Percentiles rank a stretch among this genome's conserved stretches.
These are phyloP conservation scores for Tetramorium simillimum DNA, from an alignment of 1,140 invertebrate species.

Conservation along the genomic window DNA sequence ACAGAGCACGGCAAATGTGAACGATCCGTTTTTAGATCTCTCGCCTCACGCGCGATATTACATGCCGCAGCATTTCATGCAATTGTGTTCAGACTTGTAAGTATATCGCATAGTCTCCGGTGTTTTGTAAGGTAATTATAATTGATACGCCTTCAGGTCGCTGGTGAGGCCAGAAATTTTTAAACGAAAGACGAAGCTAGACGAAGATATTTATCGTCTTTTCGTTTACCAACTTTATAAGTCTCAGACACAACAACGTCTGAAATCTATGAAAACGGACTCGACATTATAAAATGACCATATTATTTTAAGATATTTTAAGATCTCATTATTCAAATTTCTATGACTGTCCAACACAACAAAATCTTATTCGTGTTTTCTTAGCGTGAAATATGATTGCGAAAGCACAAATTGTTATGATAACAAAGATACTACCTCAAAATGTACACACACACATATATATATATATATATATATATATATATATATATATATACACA, in stretches of 20 bases:
- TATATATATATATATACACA: too few relatives aligned
- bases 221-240: constrained; percentile 8
- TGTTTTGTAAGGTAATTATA: neutral
- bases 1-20: constrained; percentile 12
- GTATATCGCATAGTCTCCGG: neutral
- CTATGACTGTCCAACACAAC: neutral
- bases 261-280: constrained; percentile 15
- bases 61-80: constrained; percentile 36
- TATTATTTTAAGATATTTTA: neutral
- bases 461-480: too few relatives aligned
- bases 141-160: neutral
- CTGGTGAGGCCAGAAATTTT: neutral
- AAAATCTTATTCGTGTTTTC: neutral
- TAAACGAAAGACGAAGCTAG: neutral
- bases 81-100: constrained; percentile 41
- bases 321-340: neutral
- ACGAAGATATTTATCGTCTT: neutral
- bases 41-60: constrained; percentile 42
- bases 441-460: too few relatives aligned
- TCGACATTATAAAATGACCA: neutral
- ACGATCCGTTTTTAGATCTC: constrained; percentile 49
- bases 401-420: constrained; percentile 9
- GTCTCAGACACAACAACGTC: constrained; percentile 7
- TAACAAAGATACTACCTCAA: constrained; percentile 35
- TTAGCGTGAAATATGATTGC: neutral